Evolutionary conservation across 2,113 vertebrate genomes (phyloP).

Genomic region (Struthidea cinerea): DNA sequence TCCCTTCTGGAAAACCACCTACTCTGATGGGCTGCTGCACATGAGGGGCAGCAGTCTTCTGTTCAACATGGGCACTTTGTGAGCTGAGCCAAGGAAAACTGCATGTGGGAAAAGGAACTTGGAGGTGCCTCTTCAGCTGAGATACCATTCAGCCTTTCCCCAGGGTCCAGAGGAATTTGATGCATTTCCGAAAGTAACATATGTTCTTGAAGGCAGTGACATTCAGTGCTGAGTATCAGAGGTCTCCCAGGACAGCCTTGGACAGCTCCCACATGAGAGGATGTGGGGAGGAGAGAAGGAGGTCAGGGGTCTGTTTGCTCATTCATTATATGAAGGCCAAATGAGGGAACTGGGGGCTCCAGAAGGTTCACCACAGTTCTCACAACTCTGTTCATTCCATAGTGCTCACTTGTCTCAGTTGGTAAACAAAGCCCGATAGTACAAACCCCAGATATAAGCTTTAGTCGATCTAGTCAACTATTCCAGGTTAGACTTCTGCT

Average conservation of each 20-base stretch:
- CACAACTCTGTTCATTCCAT: neutral
- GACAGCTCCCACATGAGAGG: neutral
- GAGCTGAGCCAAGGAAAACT: neutral
- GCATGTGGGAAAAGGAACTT: neutral
- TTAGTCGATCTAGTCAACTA: neutral
- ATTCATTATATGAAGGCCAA: neutral
- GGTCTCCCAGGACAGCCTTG: neutral
- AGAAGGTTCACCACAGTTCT: neutral
- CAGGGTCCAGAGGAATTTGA: neutral
- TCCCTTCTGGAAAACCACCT: neutral
- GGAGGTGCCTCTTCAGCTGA: neutral
- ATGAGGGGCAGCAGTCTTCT: neutral
- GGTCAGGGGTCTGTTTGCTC: neutral
- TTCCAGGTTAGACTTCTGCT: neutral
- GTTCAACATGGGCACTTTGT: neutral
- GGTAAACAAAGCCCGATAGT: rapidly evolving
- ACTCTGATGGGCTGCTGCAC: rapidly evolving
- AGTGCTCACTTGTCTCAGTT: neutral
- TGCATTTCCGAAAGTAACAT: neutral
- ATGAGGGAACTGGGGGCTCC: neutral
- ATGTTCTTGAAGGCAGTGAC: neutral
- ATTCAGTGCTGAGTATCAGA: neutral
- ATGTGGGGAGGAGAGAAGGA: neutral
- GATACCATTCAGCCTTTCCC: neutral
- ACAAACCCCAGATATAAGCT: neutral